These are phyloP conservation scores for Caenorhabditis sinica DNA, from an alignment of 2,888 invertebrate genomes.

Conservation along the genomic window DNA sequence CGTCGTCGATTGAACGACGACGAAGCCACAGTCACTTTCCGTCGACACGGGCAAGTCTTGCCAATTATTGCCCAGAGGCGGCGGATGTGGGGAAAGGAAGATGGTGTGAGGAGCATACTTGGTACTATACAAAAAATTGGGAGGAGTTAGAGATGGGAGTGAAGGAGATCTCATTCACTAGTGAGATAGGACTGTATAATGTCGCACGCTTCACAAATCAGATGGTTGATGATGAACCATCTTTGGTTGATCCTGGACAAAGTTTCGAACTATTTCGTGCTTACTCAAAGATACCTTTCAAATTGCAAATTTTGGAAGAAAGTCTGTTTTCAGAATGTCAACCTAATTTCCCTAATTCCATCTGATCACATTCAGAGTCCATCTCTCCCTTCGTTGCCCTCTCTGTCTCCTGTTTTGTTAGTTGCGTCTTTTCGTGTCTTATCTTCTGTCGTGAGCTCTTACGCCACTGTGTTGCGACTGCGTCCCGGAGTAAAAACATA, in stretches of 20 bases:
- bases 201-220: too few species aligned
- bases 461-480: constrained; percentile 18
- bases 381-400: background rate
- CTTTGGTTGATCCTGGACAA: too few species aligned
- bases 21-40: constrained; percentile 35
- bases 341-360: constrained; percentile 19
- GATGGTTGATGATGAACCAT: too few species aligned
- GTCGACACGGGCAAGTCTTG: constrained; percentile 13
- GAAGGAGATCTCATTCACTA: background rate
- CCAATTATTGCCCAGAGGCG: constrained; percentile 19
- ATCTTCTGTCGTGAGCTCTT: constrained; percentile 22
- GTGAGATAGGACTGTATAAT: too few species aligned
- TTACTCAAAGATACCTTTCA: background rate
- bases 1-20: constrained; percentile 19
- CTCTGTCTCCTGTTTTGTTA: constrained; percentile 2
- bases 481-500: constrained; percentile 25
- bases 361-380: background rate
- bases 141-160: background rate
- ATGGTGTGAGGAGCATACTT: constrained; percentile 1
- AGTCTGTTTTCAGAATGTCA: background rate
- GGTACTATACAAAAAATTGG: constrained; percentile 10
- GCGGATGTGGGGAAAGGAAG: background rate
- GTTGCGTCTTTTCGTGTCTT: constrained; percentile 22
- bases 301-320: background rate
- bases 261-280: too few species aligned